Conservation (phyloP, 2,113 vertebrate species). For the Callospermophilus lateralis region DNA sequence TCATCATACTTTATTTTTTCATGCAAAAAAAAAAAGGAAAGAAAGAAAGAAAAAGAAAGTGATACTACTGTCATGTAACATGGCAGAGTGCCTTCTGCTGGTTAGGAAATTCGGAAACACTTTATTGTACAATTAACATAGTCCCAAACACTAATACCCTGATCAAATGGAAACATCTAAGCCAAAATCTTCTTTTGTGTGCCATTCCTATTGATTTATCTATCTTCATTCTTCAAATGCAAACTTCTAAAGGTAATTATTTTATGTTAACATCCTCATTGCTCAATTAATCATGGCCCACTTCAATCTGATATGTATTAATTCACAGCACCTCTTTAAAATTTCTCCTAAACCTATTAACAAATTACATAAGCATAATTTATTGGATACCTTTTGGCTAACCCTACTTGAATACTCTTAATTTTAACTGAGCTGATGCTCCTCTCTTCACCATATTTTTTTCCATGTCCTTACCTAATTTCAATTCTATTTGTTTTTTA, state of each 20-base stretch:
- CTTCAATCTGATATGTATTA: background rate
- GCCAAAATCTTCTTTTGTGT: background rate
- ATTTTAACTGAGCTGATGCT: background rate
- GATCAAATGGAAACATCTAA: background rate
- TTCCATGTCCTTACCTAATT: background rate
- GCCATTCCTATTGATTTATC: background rate
- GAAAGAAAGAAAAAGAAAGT: no score
- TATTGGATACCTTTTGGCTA: background rate
- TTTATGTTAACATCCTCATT: background rate
- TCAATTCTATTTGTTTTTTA: background rate
- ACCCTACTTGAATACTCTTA: background rate
- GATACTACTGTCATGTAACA: background rate
- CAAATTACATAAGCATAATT: background rate
- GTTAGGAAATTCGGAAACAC: background rate
- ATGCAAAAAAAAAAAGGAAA: no score
- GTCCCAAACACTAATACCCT: background rate
- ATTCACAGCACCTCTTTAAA: background rate
- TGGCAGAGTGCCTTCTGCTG: background rate
- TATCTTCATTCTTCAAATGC: background rate
- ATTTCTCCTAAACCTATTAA: background rate
- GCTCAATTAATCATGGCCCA: fast-evolving
- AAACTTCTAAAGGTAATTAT: background rate
- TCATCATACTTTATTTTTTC: no score
- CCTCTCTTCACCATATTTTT: background rate
- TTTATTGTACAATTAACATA: background rate